phyloP scores from a whole-genome alignment of 1,140 invertebrate genomes.

The Drosophila insularis region DNA sequence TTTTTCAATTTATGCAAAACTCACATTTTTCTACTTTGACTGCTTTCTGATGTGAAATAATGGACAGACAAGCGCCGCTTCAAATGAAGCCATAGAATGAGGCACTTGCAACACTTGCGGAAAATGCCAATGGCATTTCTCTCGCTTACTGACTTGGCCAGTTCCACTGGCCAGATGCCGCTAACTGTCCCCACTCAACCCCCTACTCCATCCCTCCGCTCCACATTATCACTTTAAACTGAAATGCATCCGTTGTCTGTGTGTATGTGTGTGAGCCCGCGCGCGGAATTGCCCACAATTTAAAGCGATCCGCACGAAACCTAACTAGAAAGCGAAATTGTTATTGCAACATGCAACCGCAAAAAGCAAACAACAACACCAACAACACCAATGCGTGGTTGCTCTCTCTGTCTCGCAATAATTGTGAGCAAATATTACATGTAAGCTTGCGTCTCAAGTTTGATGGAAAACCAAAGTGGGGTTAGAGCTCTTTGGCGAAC shows the following conservation, averaged over 20 bases:
- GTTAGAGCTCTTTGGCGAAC: conserved; percentile 34
- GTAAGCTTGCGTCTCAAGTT: conserved; percentile 42
- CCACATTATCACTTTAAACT: background rate
- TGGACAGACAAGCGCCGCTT: background rate
- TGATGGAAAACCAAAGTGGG: background rate
- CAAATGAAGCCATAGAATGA: conserved; percentile 66
- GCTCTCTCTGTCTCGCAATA: conserved; percentile 51
- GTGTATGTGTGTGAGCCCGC: conserved; percentile 46
- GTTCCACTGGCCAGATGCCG: conserved; percentile 32
- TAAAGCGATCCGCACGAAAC: conserved; percentile 49
- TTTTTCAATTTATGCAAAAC: conserved; percentile 34
- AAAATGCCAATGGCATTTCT: conserved; percentile 29
- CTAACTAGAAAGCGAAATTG: conserved; percentile 65
- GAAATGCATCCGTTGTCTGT: conserved; percentile 54
- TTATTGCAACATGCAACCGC: conserved; percentile 76
- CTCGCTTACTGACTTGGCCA: background rate
- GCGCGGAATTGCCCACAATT: conserved; percentile 67
- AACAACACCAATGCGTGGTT: conserved; percentile 48
- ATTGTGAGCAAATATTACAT: conserved; percentile 76
- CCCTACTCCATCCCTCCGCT: background rate
- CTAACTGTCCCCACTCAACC: conserved; percentile 21
- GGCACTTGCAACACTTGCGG: conserved; percentile 25
- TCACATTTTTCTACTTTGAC: background rate
- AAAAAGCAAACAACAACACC: conserved; percentile 35
- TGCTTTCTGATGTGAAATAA: conserved; percentile 9